These are phyloP conservation scores for Hoplodrina ambigua DNA, from an alignment of 2,888 invertebrate species.

Conservation along the genomic window DNA sequence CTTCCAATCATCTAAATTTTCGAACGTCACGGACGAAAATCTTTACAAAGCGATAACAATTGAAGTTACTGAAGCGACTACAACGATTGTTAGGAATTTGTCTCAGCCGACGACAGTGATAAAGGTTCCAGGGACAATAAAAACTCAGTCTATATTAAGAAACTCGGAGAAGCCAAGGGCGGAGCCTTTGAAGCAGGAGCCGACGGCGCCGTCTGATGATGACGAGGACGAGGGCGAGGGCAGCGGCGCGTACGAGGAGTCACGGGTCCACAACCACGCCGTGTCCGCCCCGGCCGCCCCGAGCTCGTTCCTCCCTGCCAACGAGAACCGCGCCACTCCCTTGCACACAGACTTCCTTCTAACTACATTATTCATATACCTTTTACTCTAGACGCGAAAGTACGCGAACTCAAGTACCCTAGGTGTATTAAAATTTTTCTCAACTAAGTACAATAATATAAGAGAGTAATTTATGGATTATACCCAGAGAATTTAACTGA, in stretches of 20 bases:
- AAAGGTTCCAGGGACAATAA: constrained; percentile 52
- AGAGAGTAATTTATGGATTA: constrained; percentile 67
- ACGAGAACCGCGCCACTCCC: constrained; percentile 74
- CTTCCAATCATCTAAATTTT: constrained; percentile 73
- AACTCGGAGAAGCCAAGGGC: constrained; percentile 73
- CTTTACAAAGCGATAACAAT: constrained; percentile 74
- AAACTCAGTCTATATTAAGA: constrained; percentile 54
- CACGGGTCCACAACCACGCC: constrained; percentile 72
- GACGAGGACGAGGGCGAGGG: constrained; percentile 86
- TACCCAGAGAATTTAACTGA: constrained; percentile 76
- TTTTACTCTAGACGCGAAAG: constrained; percentile 63
- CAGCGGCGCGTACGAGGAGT: constrained; percentile 81
- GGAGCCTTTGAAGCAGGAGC: constrained; percentile 81
- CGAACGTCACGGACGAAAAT: constrained; percentile 71
- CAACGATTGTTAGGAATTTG: constrained; percentile 51
- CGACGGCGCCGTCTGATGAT: constrained; percentile 83
- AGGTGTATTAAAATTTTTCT: constrained; percentile 52
- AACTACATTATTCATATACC: constrained; percentile 57
- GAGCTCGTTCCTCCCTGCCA: constrained; percentile 83
- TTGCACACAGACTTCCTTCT: constrained; percentile 46
- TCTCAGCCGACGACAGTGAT: constrained; percentile 60
- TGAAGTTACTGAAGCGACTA: constrained; percentile 50
- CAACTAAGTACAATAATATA: constrained; percentile 63
- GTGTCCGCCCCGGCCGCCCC: constrained; percentile 84
- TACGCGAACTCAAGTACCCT: constrained; percentile 44